A percentile compares a stretch with the other conserved stretches of the same genome.
Evolutionary conservation across 2,888 invertebrate species (phyloP).

Genomic region (Dastarcus helophoroides): DNA sequence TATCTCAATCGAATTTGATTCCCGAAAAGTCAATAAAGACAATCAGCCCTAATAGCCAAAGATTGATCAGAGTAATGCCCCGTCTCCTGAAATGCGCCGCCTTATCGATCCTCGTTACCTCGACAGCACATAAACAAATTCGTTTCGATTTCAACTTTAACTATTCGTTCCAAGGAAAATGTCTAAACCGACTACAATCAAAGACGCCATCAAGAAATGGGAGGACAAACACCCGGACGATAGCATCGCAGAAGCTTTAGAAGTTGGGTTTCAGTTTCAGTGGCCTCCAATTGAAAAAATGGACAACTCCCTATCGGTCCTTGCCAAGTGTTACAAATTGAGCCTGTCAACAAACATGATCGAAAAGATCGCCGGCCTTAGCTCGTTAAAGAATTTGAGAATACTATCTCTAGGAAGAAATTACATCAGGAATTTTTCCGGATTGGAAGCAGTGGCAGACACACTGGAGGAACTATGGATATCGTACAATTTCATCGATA

Average conservation of each 20-base stretch:
- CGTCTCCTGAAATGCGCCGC: too few relatives aligned
- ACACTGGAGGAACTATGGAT: conserved; percentile 84
- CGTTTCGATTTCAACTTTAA: too few relatives aligned
- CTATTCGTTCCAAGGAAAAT: too few relatives aligned
- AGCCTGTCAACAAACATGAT: too few relatives aligned
- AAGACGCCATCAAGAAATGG: conserved; percentile 81
- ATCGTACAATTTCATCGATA: conserved; percentile 83
- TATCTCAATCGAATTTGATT: too few relatives aligned
- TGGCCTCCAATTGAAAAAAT: conserved; percentile 93
- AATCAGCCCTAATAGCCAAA: too few relatives aligned
- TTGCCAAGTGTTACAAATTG: conserved; percentile 67
- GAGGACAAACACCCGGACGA: conserved; percentile 63
- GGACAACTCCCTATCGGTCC: conserved; percentile 67
- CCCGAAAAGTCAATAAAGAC: too few relatives aligned
- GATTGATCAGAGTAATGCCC: too few relatives aligned
- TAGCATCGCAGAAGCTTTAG: conserved; percentile 56
- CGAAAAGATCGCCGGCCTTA: conserved; percentile 74
- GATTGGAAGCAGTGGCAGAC: conserved; percentile 76
- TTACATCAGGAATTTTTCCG: conserved; percentile 74
- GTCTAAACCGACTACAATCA: conserved; percentile 64
- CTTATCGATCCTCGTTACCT: too few relatives aligned
- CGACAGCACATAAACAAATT: too few relatives aligned
- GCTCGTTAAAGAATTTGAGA: conserved; percentile 65
- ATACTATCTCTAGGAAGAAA: conserved; percentile 76
- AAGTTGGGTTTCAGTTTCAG: conserved; percentile 74